phyloP scores from a whole-genome alignment of 2,797 vertebrate species.

The Pogoniulus pusillus region DNA sequence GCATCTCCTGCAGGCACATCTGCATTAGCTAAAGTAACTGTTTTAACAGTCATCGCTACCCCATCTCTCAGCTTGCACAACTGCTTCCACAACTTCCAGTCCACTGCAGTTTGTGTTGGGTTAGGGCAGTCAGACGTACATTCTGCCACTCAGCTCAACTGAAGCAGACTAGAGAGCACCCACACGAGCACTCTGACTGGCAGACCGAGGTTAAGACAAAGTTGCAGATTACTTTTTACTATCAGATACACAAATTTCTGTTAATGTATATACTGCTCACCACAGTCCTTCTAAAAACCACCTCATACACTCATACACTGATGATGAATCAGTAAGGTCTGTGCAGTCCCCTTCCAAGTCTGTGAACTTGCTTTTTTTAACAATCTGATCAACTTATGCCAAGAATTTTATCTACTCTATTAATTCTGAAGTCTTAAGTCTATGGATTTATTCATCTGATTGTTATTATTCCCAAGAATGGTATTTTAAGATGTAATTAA shows the following conservation, averaged over 20 bases:
- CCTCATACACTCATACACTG: rapidly evolving
- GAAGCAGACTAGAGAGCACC: background rate
- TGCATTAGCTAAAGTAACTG: background rate
- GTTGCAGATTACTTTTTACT: background rate
- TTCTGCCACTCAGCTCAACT: background rate
- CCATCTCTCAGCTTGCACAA: background rate
- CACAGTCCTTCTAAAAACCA: background rate
- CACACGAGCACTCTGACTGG: rapidly evolving
- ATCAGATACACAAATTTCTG: background rate
- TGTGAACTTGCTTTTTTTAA: background rate
- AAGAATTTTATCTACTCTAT: constrained; percentile 6
- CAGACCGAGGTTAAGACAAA: background rate
- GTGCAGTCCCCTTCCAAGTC: background rate
- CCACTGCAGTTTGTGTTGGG: background rate
- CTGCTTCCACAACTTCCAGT: background rate
- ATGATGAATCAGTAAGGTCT: background rate
- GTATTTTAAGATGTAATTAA: background rate
- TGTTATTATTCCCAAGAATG: background rate
- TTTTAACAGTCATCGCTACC: background rate
- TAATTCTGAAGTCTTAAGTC: background rate
- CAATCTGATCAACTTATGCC: background rate
- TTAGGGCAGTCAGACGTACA: background rate
- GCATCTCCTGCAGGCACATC: background rate
- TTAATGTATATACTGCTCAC: background rate
- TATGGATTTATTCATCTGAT: background rate